These are phyloP conservation scores for Coregonus ussuriensis DNA, from an alignment of 2,797 vertebrate genomes.

Conservation along the genomic window DNA sequence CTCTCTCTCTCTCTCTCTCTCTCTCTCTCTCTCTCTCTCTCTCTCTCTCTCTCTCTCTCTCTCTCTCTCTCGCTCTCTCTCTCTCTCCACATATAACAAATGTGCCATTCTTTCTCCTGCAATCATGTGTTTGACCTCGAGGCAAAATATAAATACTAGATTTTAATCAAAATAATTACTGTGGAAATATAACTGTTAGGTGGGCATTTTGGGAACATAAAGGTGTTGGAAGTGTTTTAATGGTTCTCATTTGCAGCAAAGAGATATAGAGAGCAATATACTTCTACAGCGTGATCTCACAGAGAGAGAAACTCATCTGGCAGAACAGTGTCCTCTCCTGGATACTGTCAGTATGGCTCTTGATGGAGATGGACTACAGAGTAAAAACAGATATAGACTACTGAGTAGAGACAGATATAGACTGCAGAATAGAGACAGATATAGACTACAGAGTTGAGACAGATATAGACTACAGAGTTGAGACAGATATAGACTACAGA, in stretches of 20 bases:
- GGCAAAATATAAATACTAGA: slow-evolving; percentile 13
- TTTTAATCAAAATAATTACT: slow-evolving; percentile 11
- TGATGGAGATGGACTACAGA: neutral
- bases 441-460: too few species aligned
- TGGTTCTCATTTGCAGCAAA: slow-evolving; percentile 5
- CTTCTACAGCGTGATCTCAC: slow-evolving; percentile 26
- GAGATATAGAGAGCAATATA: neutral
- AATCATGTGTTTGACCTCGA: slow-evolving; percentile 25
- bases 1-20: too few species aligned
- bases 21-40: neutral
- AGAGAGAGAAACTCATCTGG: slow-evolving; percentile 17
- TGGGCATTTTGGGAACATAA: slow-evolving; percentile 9
- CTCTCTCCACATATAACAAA: slow-evolving; percentile 11
- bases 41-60: slow-evolving; percentile 1
- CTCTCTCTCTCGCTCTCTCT: neutral
- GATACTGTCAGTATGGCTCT: slow-evolving; percentile 47
- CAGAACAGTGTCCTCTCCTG: slow-evolving; percentile 69
- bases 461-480: too few species aligned
- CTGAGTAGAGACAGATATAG: too few species aligned
- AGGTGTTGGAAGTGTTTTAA: neutral
- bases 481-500: too few species aligned
- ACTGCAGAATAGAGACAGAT: too few species aligned
- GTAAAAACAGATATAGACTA: too few species aligned
- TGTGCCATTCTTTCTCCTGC: slow-evolving; percentile 12
- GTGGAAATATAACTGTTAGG: slow-evolving; percentile 7